Evolutionary conservation across 92 coral and sea anemone species (phyloP).

Genomic region (Epizoanthus fatuus): DNA sequence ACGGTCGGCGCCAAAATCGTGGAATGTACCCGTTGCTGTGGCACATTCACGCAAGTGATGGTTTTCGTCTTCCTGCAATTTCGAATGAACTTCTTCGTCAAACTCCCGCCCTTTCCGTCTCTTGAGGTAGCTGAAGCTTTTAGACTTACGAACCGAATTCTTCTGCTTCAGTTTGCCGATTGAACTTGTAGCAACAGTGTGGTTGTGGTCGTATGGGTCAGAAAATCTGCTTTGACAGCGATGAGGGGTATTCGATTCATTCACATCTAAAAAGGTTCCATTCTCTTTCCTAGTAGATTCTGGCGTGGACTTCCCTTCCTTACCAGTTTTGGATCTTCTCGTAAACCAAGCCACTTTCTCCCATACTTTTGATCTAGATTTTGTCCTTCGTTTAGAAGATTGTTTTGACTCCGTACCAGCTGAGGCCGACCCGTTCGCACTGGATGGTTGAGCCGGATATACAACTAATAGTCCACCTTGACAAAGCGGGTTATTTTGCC

Average conservation of each 20-base stretch:
- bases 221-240: not conserved
- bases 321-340: slow-evolving; percentile 71
- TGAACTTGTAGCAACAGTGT: not conserved
- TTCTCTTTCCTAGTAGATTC: slow-evolving; percentile 44
- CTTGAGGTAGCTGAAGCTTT: slow-evolving; percentile 75
- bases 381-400: slow-evolving; percentile 68
- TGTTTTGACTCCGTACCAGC: slow-evolving; percentile 38
- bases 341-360: slow-evolving; percentile 97
- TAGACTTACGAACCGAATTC: slow-evolving; percentile 62
- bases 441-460: not conserved
- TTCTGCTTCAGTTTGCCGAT: slow-evolving; percentile 54
- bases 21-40: slow-evolving; percentile 96
- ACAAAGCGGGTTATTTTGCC: not conserved
- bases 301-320: slow-evolving; percentile 66
- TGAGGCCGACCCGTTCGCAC: not conserved
- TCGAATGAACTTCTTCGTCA: slow-evolving; percentile 39
- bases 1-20: slow-evolving; percentile 80
- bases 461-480: not conserved
- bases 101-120: slow-evolving; percentile 71
- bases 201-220: too few relatives aligned
- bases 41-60: slow-evolving; percentile 43
- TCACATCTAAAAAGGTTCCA: not conserved
- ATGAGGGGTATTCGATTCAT: not conserved
- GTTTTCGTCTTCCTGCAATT: slow-evolving; percentile 40
- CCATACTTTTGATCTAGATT: slow-evolving; percentile 92